These are phyloP conservation scores for Syndactyla subalaris DNA, from an alignment of 2,797 vertebrate species.

Conservation along the genomic window DNA sequence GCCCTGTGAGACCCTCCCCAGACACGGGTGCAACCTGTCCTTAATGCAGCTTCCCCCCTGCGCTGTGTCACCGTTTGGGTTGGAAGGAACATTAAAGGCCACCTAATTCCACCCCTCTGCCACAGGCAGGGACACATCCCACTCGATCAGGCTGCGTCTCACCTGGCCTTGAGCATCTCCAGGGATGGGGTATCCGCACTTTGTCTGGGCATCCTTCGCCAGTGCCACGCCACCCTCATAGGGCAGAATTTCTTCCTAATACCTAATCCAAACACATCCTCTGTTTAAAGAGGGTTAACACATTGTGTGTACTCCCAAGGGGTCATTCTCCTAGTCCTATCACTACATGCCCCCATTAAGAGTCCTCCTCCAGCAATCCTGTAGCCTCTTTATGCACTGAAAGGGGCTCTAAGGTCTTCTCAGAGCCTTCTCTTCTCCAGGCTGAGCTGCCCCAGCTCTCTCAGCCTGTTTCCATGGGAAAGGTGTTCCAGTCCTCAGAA, in stretches of 20 bases:
- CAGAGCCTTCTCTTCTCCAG: background rate
- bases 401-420: background rate
- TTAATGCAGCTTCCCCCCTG: background rate
- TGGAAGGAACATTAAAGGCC: rapidly evolving
- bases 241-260: background rate
- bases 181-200: no score
- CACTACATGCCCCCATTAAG: no score
- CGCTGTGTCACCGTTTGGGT: rapidly evolving
- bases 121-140: background rate
- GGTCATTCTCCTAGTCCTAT: rapidly evolving
- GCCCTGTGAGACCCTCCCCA: no score
- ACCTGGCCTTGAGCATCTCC: no score
- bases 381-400: background rate
- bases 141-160: rapidly evolving
- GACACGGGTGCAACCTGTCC: rapidly evolving
- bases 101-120: rapidly evolving
- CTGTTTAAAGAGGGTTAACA: background rate
- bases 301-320: background rate
- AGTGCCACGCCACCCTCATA: no score
- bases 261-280: background rate
- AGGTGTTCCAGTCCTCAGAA: background rate
- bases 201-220: background rate
- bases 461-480: background rate
- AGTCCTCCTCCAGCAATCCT: background rate
- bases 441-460: no score